Evolutionary conservation across 1,140 invertebrate species (phyloP), one percentile per base, ranked within the genome.

Genomic region (Caenorhabditis briggsae): DNA sequence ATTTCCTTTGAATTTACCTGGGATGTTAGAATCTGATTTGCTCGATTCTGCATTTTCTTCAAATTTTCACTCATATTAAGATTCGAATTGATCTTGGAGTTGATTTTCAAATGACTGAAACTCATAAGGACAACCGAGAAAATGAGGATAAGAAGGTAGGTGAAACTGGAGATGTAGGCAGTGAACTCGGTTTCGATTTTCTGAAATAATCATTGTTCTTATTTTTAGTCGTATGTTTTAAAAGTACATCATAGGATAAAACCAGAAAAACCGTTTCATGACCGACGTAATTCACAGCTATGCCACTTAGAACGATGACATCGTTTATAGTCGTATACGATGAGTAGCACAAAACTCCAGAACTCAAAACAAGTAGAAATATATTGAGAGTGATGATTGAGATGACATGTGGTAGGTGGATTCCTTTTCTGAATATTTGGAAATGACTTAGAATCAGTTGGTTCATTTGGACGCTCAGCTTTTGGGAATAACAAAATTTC

Each of bases 191-290:
- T 43, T 43, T 14, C 64, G 8, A 18, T 70, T 70, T 70, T 70
- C 64, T 70, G 41, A 70, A 70, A 70, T 11, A n/a, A 0, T 1
- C n/a, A 43, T 5, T 0, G 0, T 61, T 61, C 23, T 11, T 5
- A 43, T 41, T 65, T 23, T 65, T 43, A 8, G 20, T 33, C 33
- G 33, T 25, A 61, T 61, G 33, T 8, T 33, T 33, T 33, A 12
- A 64, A 70, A 46, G 12, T 70, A 70, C 64, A 70, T 70, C 64
- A 70, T 43, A 43, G 14, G 64, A 70, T 5, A 70, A n/a, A n/a
- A 70, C 64, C 2, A 70, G 64, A 41, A 70, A 70, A 14, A 46
- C 33, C 2, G 64, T 70, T 46, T 70, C 64, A 46, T 70, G 64
- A 5, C 64, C 41, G 6, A 46, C 64, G 43, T 43, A 70, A n/a